These are phyloP conservation scores for Cosmopolites sordidus DNA, from an alignment of 2,888 invertebrate species.

Conservation along the genomic window DNA sequence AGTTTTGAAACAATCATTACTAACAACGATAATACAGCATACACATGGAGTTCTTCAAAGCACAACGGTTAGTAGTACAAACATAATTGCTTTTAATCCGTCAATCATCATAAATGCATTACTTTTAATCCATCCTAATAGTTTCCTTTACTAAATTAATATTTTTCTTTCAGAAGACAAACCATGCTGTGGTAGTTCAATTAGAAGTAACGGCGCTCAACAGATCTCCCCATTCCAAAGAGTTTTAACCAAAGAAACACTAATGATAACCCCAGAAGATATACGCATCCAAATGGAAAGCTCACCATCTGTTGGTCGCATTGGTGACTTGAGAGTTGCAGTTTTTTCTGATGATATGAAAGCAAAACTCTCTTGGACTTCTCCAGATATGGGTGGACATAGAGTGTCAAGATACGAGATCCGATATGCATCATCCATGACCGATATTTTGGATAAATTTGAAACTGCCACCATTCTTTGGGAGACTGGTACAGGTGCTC, in stretches of 20 bases:
- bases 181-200: constrained; percentile 54
- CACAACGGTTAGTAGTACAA: constrained; percentile 36
- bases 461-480: constrained; percentile 48
- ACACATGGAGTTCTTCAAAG: constrained; percentile 46
- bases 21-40: constrained; percentile 55
- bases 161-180: constrained; percentile 38
- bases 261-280: constrained; percentile 47
- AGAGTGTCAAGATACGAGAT: constrained; percentile 54
- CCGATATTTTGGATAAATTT: constrained; percentile 50
- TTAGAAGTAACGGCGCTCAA: constrained; percentile 49
- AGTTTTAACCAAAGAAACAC: constrained; percentile 50
- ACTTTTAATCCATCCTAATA: too few relatives aligned
- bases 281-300: constrained; percentile 38
- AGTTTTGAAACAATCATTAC: constrained; percentile 51
- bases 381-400: constrained; percentile 56
- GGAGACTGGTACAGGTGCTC: constrained; percentile 46
- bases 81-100: too few relatives aligned
- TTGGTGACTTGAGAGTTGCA: constrained; percentile 54
- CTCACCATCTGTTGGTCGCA: constrained; percentile 48
- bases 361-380: constrained; percentile 56
- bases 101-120: too few relatives aligned
- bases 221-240: constrained; percentile 53
- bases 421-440: constrained; percentile 47
- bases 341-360: constrained; percentile 49
- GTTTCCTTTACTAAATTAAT: not conserved